phyloP scores from a whole-genome alignment of 2,113 vertebrate genomes.

The Clarias gariepinus region DNA sequence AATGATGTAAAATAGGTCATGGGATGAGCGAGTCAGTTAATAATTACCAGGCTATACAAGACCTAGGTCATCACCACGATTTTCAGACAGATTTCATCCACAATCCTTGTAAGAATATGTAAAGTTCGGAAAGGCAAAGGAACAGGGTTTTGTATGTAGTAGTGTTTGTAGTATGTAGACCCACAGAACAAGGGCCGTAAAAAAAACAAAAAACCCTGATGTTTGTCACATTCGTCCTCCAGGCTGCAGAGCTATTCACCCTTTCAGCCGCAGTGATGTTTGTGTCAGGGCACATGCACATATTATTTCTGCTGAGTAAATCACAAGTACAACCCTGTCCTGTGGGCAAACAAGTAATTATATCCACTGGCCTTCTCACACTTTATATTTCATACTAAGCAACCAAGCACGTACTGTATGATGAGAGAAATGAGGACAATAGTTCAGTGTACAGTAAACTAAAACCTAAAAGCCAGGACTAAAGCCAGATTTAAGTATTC shows the following conservation, averaged over 20 bases:
- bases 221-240: neutral
- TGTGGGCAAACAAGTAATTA: conserved; percentile 38
- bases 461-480: neutral
- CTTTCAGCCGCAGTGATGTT: neutral
- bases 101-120: neutral
- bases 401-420: neutral
- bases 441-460: neutral
- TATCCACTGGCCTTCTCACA: conserved; percentile 25
- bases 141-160: neutral
- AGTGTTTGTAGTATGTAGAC: neutral
- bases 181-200: neutral
- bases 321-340: conserved; percentile 21
- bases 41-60: neutral
- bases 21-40: neutral
- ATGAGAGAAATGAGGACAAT: neutral
- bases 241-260: neutral
- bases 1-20: neutral
- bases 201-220: neutral
- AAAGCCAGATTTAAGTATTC: neutral
- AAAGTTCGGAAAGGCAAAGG: neutral
- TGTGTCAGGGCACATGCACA: neutral
- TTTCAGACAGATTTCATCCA: neutral
- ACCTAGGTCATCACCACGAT: neutral
- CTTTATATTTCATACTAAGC: conserved; percentile 26
- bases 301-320: conserved; percentile 30